Base-by-base conservation (phyloP, 2,888 invertebrate genomes). In the Autographa gamma region DNA sequence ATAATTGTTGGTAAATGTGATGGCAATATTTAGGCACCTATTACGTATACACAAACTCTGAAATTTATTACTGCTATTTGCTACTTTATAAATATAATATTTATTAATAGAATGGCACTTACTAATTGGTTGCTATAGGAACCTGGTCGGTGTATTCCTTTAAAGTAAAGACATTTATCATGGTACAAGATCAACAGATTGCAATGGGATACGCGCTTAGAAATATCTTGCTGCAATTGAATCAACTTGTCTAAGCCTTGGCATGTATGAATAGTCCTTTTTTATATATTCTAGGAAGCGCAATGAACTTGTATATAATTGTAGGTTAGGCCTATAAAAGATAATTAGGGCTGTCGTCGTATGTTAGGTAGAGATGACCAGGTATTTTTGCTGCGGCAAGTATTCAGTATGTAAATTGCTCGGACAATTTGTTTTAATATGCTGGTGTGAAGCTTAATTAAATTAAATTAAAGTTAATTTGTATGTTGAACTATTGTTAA, bases 141-240 rank as follows among this genome's bases (percentile, higher is more conserved):
- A 13, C 25, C 13, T 56, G 19, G 54, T 56, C 19, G 54, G 48
- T 38, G 38, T n/a, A 48, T n/a, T 48, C 16, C 48, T 48, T 48
- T 48, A 48, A 48, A 48, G 48, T 48, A n/a, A n/a, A 48, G 54
- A 56, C 54, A 56, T 56, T 56, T 56, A 56, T 56, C 19, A 25
- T 56, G 54, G 25, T 13, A 8, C 25, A 13, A 56, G 54, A 56
- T 56, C 19, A 56, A 13, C 19, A 13, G 54, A 56, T 19, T 25
- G 54, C 19, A 56, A 56, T 25, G 3, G 54, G 54, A 56, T 56
- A 25, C 13, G 4, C 7, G 48, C 48, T 48, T 48, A 56, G 25
- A 19, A 25, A 56, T 19, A 19, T 56, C 25, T 13, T 9, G 54
- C 13, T 1, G 13, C 18, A 56, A 25, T 56, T 56, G 54, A 25